Evolutionary conservation across 2,113 vertebrate genomes (phyloP).

Genomic region (Bos indicus): DNA sequence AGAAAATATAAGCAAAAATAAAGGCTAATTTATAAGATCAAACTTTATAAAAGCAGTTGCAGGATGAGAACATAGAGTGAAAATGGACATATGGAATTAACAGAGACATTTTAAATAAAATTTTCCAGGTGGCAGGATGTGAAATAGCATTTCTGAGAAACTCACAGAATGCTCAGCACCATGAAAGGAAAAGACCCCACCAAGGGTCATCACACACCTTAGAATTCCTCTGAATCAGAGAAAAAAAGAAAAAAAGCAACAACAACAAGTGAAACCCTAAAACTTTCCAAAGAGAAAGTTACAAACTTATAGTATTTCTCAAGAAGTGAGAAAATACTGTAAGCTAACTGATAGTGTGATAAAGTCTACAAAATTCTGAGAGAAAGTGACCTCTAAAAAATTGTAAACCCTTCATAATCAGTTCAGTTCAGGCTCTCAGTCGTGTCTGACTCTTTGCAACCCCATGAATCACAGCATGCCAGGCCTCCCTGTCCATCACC

Average conservation of each 20-base stretch:
- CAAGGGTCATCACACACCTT: neutral
- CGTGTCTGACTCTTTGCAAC: too few relatives aligned
- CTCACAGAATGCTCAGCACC: neutral
- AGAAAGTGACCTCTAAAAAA: neutral
- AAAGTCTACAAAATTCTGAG: neutral
- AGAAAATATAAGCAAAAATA: conserved; percentile 5
- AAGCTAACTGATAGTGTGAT: neutral
- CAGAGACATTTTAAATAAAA: neutral
- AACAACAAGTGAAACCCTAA: neutral
- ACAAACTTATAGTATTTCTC: neutral
- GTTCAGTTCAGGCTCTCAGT: too few relatives aligned
- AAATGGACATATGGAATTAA: neutral
- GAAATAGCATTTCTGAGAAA: neutral
- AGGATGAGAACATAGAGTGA: neutral
- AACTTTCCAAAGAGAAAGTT: neutral
- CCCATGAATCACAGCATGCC: too few relatives aligned
- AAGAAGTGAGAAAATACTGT: neutral
- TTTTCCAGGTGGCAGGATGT: neutral
- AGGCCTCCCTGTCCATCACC: too few relatives aligned
- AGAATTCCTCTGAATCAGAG: neutral
- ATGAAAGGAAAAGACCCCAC: neutral
- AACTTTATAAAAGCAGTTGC: neutral
- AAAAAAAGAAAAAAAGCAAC: neutral
- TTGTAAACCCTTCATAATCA: neutral
- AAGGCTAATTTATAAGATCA: neutral